These are phyloP conservation scores for Calliphora vomitoria DNA, from an alignment of 2,888 invertebrate species.

Conservation along the genomic window DNA sequence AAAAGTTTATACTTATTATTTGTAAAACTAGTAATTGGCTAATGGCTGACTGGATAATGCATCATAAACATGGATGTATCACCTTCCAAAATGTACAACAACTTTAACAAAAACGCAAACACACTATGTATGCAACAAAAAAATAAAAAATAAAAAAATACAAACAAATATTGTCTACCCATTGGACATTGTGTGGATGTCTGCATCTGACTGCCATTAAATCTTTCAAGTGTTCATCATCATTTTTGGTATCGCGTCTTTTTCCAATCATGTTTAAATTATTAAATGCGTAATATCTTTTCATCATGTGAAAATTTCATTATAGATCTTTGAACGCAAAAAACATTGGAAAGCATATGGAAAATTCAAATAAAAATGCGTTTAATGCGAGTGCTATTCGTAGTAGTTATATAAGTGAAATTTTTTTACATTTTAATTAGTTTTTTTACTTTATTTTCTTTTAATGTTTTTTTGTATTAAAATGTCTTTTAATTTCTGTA, in stretches of 20 bases:
- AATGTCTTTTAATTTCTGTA: background rate
- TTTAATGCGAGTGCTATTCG: slow-evolving; percentile 15
- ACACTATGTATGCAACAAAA: background rate
- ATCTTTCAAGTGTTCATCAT: background rate
- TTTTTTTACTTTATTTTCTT: background rate
- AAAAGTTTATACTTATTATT: slow-evolving; percentile 8
- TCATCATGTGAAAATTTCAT: slow-evolving; percentile 30
- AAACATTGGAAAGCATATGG: background rate
- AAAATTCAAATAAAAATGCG: slow-evolving; percentile 17
- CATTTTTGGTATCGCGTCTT: background rate
- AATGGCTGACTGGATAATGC: slow-evolving; percentile 35
- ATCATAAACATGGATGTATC: slow-evolving; percentile 31
- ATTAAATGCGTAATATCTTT: slow-evolving; percentile 34
- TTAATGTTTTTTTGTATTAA: background rate
- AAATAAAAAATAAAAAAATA: background rate
- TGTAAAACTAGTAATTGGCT: slow-evolving; percentile 32
- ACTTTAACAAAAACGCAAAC: background rate
- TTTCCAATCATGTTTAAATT: slow-evolving; percentile 24
- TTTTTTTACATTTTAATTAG: slow-evolving; percentile 37
- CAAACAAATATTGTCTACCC: background rate
- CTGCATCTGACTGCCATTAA: background rate
- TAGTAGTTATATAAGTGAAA: slow-evolving; percentile 24
- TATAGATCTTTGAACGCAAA: background rate
- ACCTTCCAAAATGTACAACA: background rate
- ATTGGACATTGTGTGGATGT: background rate